phyloP scores from a whole-genome alignment of 2,797 vertebrate species.

The Tokudaia muenninki region DNA sequence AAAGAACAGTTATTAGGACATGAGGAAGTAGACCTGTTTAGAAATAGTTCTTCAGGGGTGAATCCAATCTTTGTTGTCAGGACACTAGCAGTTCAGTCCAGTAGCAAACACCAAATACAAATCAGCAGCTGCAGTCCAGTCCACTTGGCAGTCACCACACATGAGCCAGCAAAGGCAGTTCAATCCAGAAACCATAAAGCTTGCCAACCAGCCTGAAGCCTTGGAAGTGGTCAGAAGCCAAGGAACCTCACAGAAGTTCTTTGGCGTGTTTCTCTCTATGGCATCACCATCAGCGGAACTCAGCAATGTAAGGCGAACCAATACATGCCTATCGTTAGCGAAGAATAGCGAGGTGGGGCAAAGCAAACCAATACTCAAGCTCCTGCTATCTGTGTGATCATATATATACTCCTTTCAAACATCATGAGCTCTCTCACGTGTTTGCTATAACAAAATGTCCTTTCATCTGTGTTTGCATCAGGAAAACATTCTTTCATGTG shows the following conservation, averaged over 20 bases:
- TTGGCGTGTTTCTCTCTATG: not conserved
- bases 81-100: not conserved
- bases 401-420: not conserved
- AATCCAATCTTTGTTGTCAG: not conserved
- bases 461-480: not conserved
- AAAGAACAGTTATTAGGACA: not conserved
- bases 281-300: not conserved
- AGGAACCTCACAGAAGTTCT: not conserved
- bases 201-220: not conserved
- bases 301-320: not conserved
- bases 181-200: not conserved
- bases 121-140: not conserved
- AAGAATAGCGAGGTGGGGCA: not conserved
- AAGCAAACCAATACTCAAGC: not conserved
- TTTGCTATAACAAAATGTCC: not conserved
- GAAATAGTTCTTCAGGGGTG: not conserved
- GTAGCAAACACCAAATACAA: not conserved
- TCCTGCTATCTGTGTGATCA: not conserved
- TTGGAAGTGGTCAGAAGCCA: not conserved
- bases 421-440: not conserved
- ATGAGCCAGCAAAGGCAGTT: not conserved
- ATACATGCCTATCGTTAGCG: not conserved
- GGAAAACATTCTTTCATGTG: no score
- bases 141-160: not conserved
- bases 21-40: not conserved